Percentiles rank a stretch among this genome's conserved stretches.
Conservation (phyloP, 1,140 invertebrate genomes). For the Drosophila erecta region DNA sequence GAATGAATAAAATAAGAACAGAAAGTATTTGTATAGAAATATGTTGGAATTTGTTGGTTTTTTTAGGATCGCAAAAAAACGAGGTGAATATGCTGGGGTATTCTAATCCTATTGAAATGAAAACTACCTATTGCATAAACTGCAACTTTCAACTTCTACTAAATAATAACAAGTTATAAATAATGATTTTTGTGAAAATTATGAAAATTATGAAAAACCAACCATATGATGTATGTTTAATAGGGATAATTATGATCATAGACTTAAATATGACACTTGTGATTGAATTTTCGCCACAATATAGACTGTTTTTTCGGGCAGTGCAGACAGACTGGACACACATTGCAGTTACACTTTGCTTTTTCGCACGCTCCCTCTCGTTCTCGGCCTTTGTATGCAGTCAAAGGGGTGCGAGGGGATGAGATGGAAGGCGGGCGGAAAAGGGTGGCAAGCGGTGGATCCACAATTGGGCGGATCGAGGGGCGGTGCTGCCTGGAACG, state of each 20-base stretch:
- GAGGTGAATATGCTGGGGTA: no score
- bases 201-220: no score
- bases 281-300: background rate
- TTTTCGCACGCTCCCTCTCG: conserved; percentile 56
- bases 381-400: conserved; percentile 65
- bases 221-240: no score
- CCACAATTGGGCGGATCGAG: background rate
- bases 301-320: background rate
- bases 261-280: background rate
- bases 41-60: no score
- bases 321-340: conserved; percentile 45
- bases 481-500: conserved; percentile 17
- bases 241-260: no score
- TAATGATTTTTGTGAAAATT: no score
- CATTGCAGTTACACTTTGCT: conserved; percentile 71
- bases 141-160: no score
- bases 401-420: conserved; percentile 36
- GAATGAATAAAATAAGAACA: background rate
- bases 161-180: no score
- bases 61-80: no score
- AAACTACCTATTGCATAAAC: no score
- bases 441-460: background rate
- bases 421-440: background rate
- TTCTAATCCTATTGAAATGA: no score
- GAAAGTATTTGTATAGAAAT: no score